These are phyloP conservation scores for Ormyrus labotus DNA, from an alignment of 2,888 invertebrate species.

Conservation along the genomic window DNA sequence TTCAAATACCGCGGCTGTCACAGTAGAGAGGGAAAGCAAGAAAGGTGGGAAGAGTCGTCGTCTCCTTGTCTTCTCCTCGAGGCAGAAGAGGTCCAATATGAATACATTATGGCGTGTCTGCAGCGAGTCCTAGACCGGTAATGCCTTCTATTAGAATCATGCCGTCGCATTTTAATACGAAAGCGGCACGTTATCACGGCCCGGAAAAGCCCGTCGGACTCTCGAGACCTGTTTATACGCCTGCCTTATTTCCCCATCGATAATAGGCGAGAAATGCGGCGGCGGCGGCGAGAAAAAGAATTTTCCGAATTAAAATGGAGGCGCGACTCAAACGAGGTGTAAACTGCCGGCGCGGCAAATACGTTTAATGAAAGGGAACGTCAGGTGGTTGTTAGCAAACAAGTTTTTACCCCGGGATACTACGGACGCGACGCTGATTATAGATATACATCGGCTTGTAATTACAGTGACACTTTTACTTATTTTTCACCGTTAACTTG, in stretches of 20 bases:
- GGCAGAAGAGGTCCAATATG: slow-evolving; percentile 66
- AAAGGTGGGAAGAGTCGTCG: no score
- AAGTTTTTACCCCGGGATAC: no score
- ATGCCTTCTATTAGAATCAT: slow-evolving; percentile 73
- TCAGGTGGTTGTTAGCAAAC: no score
- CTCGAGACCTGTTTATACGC: neutral
- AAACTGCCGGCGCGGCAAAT: no score
- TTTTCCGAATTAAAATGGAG: neutral
- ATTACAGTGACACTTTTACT: no score
- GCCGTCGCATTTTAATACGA: slow-evolving; percentile 71
- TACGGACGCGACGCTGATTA: no score
- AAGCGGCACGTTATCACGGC: neutral
- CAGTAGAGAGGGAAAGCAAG: neutral
- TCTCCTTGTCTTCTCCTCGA: neutral
- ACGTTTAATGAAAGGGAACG: no score
- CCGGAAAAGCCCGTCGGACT: slow-evolving; percentile 2
- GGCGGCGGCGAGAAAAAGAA: neutral
- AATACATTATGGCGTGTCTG: slow-evolving; percentile 70
- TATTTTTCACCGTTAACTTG: no score
- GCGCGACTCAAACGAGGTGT: neutral
- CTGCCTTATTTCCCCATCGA: neutral
- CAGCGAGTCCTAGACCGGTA: slow-evolving; percentile 66
- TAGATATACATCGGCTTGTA: no score
- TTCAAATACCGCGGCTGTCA: slow-evolving; percentile 65
- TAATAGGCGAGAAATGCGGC: neutral